Evolutionary conservation across 2,113 vertebrate species (phyloP).

Genomic region (Austrofundulus limnaeus): DNA sequence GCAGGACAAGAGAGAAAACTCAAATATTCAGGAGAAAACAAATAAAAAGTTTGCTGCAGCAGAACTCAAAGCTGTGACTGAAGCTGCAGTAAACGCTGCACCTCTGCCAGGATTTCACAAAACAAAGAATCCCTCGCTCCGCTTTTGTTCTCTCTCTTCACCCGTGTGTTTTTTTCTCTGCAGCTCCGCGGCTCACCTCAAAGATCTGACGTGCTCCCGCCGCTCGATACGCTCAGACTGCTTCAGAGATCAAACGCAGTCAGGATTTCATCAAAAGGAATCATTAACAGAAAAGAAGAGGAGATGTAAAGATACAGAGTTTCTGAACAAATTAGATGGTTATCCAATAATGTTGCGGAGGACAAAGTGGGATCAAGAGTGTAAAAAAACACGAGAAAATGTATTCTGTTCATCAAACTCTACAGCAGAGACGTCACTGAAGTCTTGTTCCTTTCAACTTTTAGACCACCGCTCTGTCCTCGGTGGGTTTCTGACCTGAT

Average conservation of each 20-base stretch:
- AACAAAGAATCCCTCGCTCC: slow-evolving; percentile 16
- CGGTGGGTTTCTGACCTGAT: not conserved
- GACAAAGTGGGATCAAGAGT: not conserved
- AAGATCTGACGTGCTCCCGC: slow-evolving; percentile 31
- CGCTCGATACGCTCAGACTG: slow-evolving; percentile 30
- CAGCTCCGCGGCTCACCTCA: not conserved
- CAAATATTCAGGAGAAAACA: not conserved
- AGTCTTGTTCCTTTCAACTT: not conserved
- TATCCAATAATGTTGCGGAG: slow-evolving; percentile 46
- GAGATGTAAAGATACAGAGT: slow-evolving; percentile 28
- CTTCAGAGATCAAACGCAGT: slow-evolving; percentile 52
- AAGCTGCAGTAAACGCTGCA: slow-evolving; percentile 8
- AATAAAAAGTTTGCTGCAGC: not conserved
- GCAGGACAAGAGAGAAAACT: slow-evolving; percentile 1
- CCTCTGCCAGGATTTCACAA: slow-evolving; percentile 20
- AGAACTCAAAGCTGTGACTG: not conserved
- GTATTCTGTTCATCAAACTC: not conserved
- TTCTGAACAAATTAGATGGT: slow-evolving; percentile 48
- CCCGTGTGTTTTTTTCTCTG: slow-evolving; percentile 37
- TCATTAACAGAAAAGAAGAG: slow-evolving; percentile 38
- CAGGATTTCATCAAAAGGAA: slow-evolving; percentile 59
- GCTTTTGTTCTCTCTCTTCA: slow-evolving; percentile 40
- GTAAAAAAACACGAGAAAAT: too few species aligned
- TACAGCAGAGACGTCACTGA: not conserved
- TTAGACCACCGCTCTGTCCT: not conserved